Base-by-base conservation (phyloP, 1,140 invertebrate species). In the Sycophila sp. region DNA sequence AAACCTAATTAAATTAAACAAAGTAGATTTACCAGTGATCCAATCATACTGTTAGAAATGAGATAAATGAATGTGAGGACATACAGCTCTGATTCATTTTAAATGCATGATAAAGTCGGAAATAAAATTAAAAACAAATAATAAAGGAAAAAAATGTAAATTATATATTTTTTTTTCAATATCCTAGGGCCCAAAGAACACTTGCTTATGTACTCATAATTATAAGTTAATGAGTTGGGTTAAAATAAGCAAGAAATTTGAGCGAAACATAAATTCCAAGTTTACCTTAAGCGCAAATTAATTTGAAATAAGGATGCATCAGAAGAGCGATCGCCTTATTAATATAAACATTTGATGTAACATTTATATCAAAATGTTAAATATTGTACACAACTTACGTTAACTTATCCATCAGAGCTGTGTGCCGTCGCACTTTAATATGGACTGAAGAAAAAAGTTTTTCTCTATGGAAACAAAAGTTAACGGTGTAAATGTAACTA, bases 381-480 rank as follows among this genome's bases (percentile, higher is more conserved):
- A 77, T 71, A 71, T 80, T 75, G 70, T 77, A 73, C 74, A 75
- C 60, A 79, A 83, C 82, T 83, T 83, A 83, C 82, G 77, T 82
- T 73, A 75, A 74, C 71, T 70, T 77, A 76, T 73, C 75, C 80
- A 78, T 81, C 80, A 78, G 79, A 81, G 77, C 76, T 73, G 72
- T 82, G 75, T 78, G 72, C 60, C 77, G 64, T 73, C 75, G 75
- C 67, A 76, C 76, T 83, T 81, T n/a, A 83, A 79, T 81, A 83
- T 71, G 73, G 79, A 76, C 78, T 82, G 68, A 70, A 63, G 76
- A 80, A 77, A 83, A 77, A 81, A 82, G 77, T 81, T 81, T 73
- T 82, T 80, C 76, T 83, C 81, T 83, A 83, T 80, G 77, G 69
- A 82, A 82, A 76, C 77, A 81, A 80, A 83, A 82, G 59, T 71